These are phyloP conservation scores for Drosophila birchii DNA, from an alignment of 2,888 invertebrate species.

Conservation along the genomic window DNA sequence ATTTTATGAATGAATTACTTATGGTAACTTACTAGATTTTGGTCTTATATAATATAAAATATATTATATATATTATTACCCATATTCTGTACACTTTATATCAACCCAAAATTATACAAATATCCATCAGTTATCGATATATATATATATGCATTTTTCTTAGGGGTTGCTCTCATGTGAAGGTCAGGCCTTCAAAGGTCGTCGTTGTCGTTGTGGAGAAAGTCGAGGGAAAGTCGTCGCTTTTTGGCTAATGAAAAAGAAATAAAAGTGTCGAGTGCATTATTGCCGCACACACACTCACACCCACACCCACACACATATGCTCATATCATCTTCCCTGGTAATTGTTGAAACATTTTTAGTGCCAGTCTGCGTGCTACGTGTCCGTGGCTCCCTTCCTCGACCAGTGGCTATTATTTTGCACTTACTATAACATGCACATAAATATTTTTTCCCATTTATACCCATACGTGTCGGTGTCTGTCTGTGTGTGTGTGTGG, in stretches of 20 bases:
- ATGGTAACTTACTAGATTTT: too few species aligned
- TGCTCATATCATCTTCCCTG: conserved; percentile 57
- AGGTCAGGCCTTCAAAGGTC: conserved; percentile 8
- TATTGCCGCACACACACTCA: conserved; percentile 58
- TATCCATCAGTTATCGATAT: not conserved
- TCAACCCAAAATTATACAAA: not conserved
- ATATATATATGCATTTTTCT: too few species aligned
- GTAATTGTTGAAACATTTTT: conserved; percentile 74
- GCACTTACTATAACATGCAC: conserved; percentile 81
- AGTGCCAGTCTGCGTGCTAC: conserved; percentile 53
- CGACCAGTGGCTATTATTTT: conserved; percentile 72
- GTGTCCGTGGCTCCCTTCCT: conserved; percentile 35
- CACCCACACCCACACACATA: conserved; percentile 26
- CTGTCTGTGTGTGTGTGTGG: conserved; percentile 52
- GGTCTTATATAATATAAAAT: too few species aligned
- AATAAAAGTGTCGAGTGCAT: conserved; percentile 81
- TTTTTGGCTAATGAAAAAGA: conserved; percentile 80
- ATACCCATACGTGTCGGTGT: conserved; percentile 5
- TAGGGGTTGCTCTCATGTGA: not conserved
- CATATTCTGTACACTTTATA: not conserved
- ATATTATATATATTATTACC: not conserved
- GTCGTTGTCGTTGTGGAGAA: conserved; percentile 4
- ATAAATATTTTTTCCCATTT: conserved; percentile 65
- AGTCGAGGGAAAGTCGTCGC: conserved; percentile 51
- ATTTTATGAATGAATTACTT: too few species aligned